Evolutionary conservation across 2,113 vertebrate genomes (phyloP), one percentile per base, ranked within the genome.

Genomic region (Chauna torquata): DNA sequence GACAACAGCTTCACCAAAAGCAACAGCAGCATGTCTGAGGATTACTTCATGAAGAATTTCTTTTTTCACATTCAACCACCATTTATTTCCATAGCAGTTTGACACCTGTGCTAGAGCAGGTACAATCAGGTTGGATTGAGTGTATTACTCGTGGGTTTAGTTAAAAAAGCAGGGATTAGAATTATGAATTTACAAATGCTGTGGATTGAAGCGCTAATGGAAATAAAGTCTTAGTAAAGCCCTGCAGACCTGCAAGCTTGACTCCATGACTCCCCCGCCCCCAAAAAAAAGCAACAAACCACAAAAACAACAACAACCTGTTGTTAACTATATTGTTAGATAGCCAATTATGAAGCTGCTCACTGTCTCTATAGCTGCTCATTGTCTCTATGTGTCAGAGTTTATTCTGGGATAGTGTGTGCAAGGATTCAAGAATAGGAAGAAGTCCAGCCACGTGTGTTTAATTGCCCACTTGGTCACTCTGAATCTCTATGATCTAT

Each of bases 1-100:
- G 89, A 94, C 78, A 97, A 90, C 82, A 93, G 88, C 78, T 97
- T 96, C 72, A 78, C 70, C 57, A 70, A 44, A 34, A 92, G 75
- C 25, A 83, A 28, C 38, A 76, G 66, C 58, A 83, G 61, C 64
- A 40, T 52, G 55, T 74, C 86, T 4, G 0, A 62, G 52, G 62
- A 78, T 74, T 82, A 79, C 80, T 93, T 90, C 78, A 66, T 40
- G 55, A 94, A 78, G 77, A 88, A 88, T 54, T 69, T 42, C 77
- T 86, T 95, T 92, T 80, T 34, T 40, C 40, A 77, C 50, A 64
- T 40, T 10, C 44, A 30, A 23, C 77, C 9, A 47, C 45, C 14
- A 40, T 90, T 96, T 96, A 66, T 81, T 95, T 92, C 83, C 52
- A 23, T 8, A 70, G 59, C 45, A 59, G 32, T 38, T 59, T 91